Base-by-base conservation (phyloP, 2,797 vertebrate species). In the Coilia nasus region DNA sequence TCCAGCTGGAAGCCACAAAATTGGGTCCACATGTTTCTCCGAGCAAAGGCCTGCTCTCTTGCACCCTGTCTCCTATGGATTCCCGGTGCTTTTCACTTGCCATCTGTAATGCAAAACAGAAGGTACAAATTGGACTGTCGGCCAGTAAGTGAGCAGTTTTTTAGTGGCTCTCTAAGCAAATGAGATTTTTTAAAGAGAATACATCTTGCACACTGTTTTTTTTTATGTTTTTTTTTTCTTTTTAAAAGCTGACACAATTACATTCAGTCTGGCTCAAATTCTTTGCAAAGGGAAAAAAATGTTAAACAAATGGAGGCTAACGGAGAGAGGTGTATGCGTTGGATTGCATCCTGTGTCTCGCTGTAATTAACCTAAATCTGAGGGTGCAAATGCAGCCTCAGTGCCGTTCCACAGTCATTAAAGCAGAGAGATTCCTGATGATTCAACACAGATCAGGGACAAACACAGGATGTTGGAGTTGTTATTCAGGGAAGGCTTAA, bases 71-170 rank as follows among this genome's bases (percentile, higher is more conserved):
- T 89, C 83, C 44, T 31, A 17, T 85, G 85, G 87, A 91, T 82
- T 59, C 83, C 44, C 71, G 56, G 67, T 83, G 78, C 81, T 59
- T 83, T 82, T 90, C 78, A 57, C 23, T 71, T 64, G 44, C 86
- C 89, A 84, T 85, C 59, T 86, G 78, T 93, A 94, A 94, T 93
- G 85, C 85, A 87, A 93, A 93, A 92, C 93, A 93, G 91, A 92
- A 89, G 89, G 88, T 90, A 93, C 90, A 93, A 92, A 92, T 90
- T 91, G 89, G 86, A 91, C 89, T 86, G 89, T 89, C 90, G 50
- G 86, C 84, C 67, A 90, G 85, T 87, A 86, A 89, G 84, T 85
- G 88, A 89, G 90, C 82, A 35, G 67, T 91, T 85, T 41, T 25
- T 85, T 67, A 84, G 82, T 83, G 85, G 85, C 82, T 84, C 83